Conservation (phyloP, 2,797 vertebrate species). For the Odontamblyopus lacepedii region DNA sequence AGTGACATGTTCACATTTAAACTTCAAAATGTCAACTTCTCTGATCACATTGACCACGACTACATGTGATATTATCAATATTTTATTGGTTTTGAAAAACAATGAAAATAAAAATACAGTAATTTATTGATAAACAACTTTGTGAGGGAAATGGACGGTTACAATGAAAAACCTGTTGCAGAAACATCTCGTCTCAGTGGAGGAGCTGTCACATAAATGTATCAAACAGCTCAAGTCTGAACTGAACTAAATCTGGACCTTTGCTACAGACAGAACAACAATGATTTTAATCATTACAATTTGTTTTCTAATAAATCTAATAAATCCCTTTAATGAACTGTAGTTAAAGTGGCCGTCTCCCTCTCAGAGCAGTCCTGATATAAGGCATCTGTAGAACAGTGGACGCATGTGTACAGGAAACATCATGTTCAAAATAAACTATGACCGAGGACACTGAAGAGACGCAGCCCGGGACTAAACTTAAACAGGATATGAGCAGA, state of each 20-base stretch:
- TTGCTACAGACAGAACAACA: conserved; percentile 28
- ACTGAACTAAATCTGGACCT: conserved; percentile 17
- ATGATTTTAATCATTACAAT: conserved; percentile 7
- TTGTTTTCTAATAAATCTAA: conserved; percentile 42
- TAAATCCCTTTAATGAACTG: conserved; percentile 42
- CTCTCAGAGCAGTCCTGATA: conserved; percentile 43
- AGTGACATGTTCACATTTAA: too few species aligned
- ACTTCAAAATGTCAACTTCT: neutral
- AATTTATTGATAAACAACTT: conserved; percentile 52
- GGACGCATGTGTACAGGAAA: conserved; percentile 20
- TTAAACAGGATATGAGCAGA: conserved; percentile 16
- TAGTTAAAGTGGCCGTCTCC: conserved; percentile 25
- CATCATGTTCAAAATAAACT: conserved; percentile 5
- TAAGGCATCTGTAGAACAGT: conserved; percentile 74
- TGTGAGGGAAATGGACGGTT: conserved; percentile 58
- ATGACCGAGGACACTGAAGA: conserved; percentile 7
- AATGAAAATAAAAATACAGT: conserved; percentile 65
- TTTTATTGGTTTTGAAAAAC: conserved; percentile 75
- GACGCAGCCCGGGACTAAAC: neutral
- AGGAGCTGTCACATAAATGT: conserved; percentile 7
- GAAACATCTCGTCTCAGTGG: conserved; percentile 1
- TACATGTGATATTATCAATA: conserved; percentile 17
- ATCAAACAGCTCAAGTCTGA: neutral
- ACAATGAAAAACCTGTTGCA: conserved; percentile 31
- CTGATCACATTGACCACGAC: neutral